These are phyloP conservation scores for Octomys mimax DNA, from an alignment of 2,797 vertebrate genomes.

Conservation along the genomic window DNA sequence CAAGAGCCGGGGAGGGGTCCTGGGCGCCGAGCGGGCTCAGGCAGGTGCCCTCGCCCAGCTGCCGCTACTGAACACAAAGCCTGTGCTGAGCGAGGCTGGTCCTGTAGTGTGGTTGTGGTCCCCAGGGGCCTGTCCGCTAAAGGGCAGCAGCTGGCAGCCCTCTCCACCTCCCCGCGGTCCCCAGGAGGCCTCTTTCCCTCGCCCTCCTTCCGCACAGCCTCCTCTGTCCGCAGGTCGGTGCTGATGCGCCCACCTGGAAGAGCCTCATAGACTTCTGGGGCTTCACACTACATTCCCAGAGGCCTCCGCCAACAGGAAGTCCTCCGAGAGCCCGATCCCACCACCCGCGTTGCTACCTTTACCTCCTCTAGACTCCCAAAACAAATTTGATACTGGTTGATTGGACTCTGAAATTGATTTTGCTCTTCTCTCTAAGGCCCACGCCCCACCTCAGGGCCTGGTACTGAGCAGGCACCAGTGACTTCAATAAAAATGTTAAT, in stretches of 20 bases:
- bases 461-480: not conserved
- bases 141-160: constrained; percentile 69
- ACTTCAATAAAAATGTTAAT: not conserved
- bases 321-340: not conserved
- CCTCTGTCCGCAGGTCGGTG: not conserved
- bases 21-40: not conserved
- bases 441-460: not conserved
- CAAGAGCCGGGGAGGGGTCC: not conserved
- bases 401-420: not conserved
- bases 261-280: not conserved
- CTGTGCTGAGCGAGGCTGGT: constrained; percentile 10
- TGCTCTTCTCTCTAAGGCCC: not conserved
- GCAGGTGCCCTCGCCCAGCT: not conserved
- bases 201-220: not conserved
- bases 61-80: not conserved
- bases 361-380: not conserved
- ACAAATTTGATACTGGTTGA: not conserved
- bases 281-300: no score
- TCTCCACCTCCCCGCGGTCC: not conserved
- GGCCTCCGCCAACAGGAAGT: constrained; percentile 3
- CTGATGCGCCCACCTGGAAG: not conserved
- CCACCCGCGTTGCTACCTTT: not conserved
- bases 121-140: constrained; percentile 35
- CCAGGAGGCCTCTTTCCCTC: not conserved
- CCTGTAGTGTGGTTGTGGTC: not conserved